Conservation (phyloP, 2,113 vertebrate genomes). For the Chaetops frenatus region DNA sequence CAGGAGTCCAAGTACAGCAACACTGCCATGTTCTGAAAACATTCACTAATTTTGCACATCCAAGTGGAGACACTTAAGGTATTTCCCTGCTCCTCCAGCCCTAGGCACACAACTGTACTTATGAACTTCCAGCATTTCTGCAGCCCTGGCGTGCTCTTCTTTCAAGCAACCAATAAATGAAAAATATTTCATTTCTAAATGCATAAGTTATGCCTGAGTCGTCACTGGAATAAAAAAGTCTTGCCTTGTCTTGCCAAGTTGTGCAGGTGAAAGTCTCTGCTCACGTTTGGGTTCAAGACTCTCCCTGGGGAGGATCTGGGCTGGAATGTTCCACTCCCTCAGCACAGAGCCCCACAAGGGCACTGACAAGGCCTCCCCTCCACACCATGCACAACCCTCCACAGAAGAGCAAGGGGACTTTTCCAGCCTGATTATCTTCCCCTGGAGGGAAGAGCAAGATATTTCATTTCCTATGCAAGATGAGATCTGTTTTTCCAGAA, state of each 20-base stretch:
- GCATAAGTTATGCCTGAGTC: background rate
- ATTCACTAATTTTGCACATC: background rate
- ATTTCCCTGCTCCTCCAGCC: background rate
- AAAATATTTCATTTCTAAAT: background rate
- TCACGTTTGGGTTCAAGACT: background rate
- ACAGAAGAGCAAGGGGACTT: background rate
- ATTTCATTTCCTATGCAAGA: background rate
- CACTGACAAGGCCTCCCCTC: background rate
- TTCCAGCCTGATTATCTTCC: background rate
- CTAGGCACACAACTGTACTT: background rate
- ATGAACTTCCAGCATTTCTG: background rate
- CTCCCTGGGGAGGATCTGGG: background rate
- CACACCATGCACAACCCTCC: rapidly evolving
- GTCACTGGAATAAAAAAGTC: background rate
- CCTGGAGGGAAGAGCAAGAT: background rate
- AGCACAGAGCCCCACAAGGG: rapidly evolving
- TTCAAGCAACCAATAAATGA: background rate
- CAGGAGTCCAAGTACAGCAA: background rate
- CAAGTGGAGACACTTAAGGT: background rate
- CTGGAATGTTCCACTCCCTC: background rate
- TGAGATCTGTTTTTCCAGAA: background rate
- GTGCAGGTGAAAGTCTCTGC: background rate
- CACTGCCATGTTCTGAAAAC: background rate
- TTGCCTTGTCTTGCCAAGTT: rapidly evolving
- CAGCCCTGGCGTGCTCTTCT: background rate